Percentiles rank a stretch among this genome's conserved stretches.
These are phyloP conservation scores for Synanthedon myopaeformis DNA, from an alignment of 2,888 invertebrate species.

Conservation along the genomic window DNA sequence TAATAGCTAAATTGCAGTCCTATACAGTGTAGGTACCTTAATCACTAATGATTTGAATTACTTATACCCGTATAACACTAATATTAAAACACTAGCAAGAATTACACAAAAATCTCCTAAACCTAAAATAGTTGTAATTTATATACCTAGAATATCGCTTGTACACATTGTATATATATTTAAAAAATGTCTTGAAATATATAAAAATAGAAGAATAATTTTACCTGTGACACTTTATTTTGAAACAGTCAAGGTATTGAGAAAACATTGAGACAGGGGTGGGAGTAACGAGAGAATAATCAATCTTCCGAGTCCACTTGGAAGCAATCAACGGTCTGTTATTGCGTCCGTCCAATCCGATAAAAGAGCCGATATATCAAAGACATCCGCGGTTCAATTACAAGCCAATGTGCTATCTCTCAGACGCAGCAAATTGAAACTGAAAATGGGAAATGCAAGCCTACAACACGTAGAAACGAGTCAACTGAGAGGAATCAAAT, in stretches of 20 bases:
- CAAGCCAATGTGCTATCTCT: constrained; percentile 57
- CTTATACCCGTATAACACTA: too few species aligned
- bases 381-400: constrained; percentile 67
- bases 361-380: constrained; percentile 69
- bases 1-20: too few species aligned
- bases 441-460: constrained; percentile 45
- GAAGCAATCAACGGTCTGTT: constrained; percentile 69
- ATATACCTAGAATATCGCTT: too few species aligned
- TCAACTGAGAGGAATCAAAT: constrained; percentile 21
- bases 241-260: constrained; percentile 17
- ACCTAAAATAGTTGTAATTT: too few species aligned
- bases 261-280: constrained; percentile 36
- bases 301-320: constrained; percentile 65
- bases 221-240: constrained; percentile 1
- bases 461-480: constrained; percentile 26
- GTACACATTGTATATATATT: too few species aligned
- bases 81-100: too few species aligned
- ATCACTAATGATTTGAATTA: too few species aligned
- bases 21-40: too few species aligned
- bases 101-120: too few species aligned
- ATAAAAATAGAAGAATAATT: too few species aligned
- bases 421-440: constrained; percentile 54
- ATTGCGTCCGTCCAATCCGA: constrained; percentile 67
- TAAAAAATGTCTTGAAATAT: too few species aligned
- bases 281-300: constrained; percentile 63